Conservation (phyloP, 2,888 invertebrate species). For the Hyles lineata region DNA sequence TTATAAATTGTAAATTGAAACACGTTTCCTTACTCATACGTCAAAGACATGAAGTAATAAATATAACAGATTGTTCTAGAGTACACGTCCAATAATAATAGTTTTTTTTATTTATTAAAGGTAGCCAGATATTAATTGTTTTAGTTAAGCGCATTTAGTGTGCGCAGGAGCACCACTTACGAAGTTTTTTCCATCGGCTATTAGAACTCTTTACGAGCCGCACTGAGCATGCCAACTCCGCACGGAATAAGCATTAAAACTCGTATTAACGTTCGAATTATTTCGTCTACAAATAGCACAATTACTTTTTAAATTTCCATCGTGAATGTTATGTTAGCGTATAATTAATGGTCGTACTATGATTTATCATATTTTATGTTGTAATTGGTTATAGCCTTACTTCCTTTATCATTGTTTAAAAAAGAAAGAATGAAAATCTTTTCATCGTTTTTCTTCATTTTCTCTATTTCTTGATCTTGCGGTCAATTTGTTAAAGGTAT, state of each 20-base stretch:
- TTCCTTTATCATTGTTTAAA: constrained; percentile 10
- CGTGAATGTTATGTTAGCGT: constrained; percentile 20
- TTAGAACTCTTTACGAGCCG: constrained; percentile 66
- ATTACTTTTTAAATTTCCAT: constrained; percentile 42
- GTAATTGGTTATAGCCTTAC: neutral
- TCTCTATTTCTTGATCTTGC: too few relatives aligned
- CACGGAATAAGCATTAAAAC: constrained; percentile 39
- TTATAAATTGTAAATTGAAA: neutral
- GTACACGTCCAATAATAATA: neutral
- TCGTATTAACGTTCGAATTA: constrained; percentile 43
- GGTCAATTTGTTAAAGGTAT: too few relatives aligned
- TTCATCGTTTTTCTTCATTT: too few relatives aligned
- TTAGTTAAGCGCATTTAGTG: constrained; percentile 43
- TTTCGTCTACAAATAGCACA: constrained; percentile 43
- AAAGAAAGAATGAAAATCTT: too few relatives aligned
- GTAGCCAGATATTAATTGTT: constrained; percentile 49
- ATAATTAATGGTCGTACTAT: constrained; percentile 18
- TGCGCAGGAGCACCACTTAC: constrained; percentile 54
- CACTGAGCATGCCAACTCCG: constrained; percentile 49
- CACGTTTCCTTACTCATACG: neutral
- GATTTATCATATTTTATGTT: constrained; percentile 15
- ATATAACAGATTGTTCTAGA: neutral
- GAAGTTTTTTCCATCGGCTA: constrained; percentile 60
- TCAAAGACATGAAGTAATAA: neutral
- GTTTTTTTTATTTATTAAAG: constrained; percentile 36